Evolutionary conservation across 2,888 invertebrate species (phyloP).

Genomic region (Campoplex capitator): DNA sequence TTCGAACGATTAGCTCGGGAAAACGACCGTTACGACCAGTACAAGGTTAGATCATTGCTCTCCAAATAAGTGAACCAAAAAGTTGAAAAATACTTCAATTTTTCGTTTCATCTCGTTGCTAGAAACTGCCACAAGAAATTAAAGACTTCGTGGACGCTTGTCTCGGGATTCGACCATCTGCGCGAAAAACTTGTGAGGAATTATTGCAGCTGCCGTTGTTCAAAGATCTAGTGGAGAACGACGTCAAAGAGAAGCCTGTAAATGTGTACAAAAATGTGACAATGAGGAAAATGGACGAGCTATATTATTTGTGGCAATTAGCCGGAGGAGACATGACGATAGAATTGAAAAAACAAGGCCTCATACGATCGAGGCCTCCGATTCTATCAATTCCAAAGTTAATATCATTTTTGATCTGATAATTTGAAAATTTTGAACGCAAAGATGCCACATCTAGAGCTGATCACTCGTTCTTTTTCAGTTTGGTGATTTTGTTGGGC

Average conservation of each 20-base stretch:
- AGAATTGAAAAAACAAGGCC: conserved; percentile 95
- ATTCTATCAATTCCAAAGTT: conserved; percentile 92
- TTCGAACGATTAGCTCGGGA: conserved; percentile 92
- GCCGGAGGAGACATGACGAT: conserved; percentile 97
- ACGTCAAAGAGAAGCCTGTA: conserved; percentile 78
- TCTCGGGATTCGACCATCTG: conserved; percentile 88
- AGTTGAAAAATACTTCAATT: neutral
- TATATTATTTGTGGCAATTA: conserved; percentile 98
- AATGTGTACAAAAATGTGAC: conserved; percentile 84
- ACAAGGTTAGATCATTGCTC: conserved; percentile 85
- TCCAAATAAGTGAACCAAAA: neutral
- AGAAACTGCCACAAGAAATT: conserved; percentile 85
- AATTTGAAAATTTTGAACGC: neutral
- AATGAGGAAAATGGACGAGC: conserved; percentile 89
- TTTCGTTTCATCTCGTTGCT: conserved; percentile 17
- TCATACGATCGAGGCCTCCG: conserved; percentile 94
- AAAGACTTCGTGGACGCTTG: conserved; percentile 90
- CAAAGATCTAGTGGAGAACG: conserved; percentile 80
- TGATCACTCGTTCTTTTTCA: conserved; percentile 78
- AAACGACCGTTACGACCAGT: conserved; percentile 89
- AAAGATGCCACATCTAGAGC: neutral
- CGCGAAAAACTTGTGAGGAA: conserved; percentile 87
- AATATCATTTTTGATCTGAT: conserved; percentile 70
- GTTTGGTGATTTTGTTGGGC: conserved; percentile 93
- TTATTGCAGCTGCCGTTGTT: conserved; percentile 87